Percentiles rank a stretch among this genome's conserved stretches.
phyloP scores from a whole-genome alignment of 2,797 vertebrate genomes.

The Pogonophryne albipinna region DNA sequence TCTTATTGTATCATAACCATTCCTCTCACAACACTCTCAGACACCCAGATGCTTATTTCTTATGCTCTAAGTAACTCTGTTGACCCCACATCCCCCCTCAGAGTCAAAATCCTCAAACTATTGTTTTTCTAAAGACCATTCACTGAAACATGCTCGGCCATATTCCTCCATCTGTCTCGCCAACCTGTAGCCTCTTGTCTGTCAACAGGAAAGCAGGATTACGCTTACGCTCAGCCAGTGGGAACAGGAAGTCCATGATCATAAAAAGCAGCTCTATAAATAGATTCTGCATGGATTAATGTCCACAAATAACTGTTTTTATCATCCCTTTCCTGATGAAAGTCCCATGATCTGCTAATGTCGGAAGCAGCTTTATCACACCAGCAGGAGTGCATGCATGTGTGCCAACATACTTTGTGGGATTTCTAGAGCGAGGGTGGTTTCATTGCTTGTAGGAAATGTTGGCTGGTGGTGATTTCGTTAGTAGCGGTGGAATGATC shows the following conservation, averaged over 20 bases:
- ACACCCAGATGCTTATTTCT: slow-evolving; percentile 53
- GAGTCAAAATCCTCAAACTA: slow-evolving; percentile 35
- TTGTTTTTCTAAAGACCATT: slow-evolving; percentile 24
- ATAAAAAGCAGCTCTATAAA: slow-evolving; percentile 74
- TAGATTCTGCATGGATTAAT: slow-evolving; percentile 69
- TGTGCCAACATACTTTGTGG: slow-evolving; percentile 23
- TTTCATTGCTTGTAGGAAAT: slow-evolving; percentile 61
- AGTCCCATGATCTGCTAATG: slow-evolving; percentile 80
- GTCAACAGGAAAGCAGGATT: slow-evolving; percentile 51
- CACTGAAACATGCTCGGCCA: slow-evolving; percentile 24
- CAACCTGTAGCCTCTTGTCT: slow-evolving; percentile 41
- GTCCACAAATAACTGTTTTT: slow-evolving; percentile 64
- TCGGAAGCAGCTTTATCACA: slow-evolving; percentile 76
- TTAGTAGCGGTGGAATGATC: slow-evolving; percentile 78
- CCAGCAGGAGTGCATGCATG: slow-evolving; percentile 19
- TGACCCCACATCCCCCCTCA: slow-evolving; percentile 32
- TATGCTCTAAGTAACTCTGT: slow-evolving; percentile 39
- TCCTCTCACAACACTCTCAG: slow-evolving; percentile 54
- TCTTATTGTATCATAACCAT: slow-evolving; percentile 55
- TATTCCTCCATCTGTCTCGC: slow-evolving; percentile 40
- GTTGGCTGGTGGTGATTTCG: slow-evolving; percentile 68
- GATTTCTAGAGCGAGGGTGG: slow-evolving; percentile 41
- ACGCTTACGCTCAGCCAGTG: slow-evolving; percentile 49
- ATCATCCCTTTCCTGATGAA: slow-evolving; percentile 72
- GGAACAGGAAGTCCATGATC: slow-evolving; percentile 69